Percentiles rank a stretch among this genome's conserved stretches.
Conservation (phyloP, 2,797 vertebrate species). For the Megalops cyprinoides region DNA sequence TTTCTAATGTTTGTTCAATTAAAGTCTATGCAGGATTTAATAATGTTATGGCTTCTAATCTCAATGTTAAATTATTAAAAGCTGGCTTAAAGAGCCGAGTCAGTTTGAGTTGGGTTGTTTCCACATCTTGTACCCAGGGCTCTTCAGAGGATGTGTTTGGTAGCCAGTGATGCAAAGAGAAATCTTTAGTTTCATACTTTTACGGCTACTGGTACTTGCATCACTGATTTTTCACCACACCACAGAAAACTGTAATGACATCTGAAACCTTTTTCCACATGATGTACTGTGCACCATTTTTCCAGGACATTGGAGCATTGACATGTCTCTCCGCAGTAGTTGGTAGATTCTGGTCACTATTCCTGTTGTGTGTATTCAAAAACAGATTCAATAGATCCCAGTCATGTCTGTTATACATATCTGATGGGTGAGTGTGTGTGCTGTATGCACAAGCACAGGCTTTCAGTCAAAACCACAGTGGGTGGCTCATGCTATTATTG, state of each 20-base stretch:
- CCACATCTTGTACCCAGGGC: neutral
- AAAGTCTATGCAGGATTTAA: slow-evolving; percentile 72
- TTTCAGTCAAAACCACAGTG: neutral
- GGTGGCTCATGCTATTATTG: neutral
- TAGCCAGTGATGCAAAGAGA: slow-evolving; percentile 55
- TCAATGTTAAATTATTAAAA: slow-evolving; percentile 61
- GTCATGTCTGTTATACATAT: neutral
- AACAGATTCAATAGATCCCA: neutral
- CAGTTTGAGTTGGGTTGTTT: neutral
- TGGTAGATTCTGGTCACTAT: neutral
- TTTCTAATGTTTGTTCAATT: slow-evolving; percentile 65
- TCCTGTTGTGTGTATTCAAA: neutral
- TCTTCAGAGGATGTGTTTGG: slow-evolving; percentile 53
- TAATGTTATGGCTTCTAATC: slow-evolving; percentile 52
- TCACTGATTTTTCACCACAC: slow-evolving; percentile 47
- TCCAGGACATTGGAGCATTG: no score
- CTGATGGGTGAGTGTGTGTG: neutral
- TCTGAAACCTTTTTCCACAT: slow-evolving; percentile 45
- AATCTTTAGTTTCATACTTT: slow-evolving; percentile 66
- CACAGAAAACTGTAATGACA: slow-evolving; percentile 55
- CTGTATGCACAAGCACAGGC: neutral
- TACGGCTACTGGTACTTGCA: slow-evolving; percentile 64
- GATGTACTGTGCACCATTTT: no score
- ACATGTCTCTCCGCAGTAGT: slow-evolving; percentile 61
- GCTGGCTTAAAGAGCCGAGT: slow-evolving; percentile 19